A percentile compares a stretch with the other conserved stretches of the same genome.
phyloP scores from a whole-genome alignment of 2,888 invertebrate species.

The Epistrophella euchroma region DNA sequence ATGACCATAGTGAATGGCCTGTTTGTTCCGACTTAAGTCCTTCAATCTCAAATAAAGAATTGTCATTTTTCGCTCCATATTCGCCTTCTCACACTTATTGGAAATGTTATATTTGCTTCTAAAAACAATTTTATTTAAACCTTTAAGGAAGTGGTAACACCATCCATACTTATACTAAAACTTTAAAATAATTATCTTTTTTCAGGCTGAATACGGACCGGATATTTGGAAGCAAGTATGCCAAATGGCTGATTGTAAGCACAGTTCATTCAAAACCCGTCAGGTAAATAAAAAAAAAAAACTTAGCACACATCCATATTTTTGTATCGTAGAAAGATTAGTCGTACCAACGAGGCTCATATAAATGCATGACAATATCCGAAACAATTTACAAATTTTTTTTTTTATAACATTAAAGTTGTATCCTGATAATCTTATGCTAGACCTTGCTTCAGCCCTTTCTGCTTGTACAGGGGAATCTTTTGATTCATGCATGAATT shows the following conservation, averaged over 20 bases:
- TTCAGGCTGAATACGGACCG: conserved; percentile 89
- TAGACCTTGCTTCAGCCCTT: conserved; percentile 90
- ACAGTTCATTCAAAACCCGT: conserved; percentile 91
- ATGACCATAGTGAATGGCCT: too few relatives aligned
- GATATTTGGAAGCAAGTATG: conserved; percentile 90
- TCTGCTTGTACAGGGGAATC: conserved; percentile 87
- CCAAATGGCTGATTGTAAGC: conserved; percentile 89
- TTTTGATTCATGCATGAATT: conserved; percentile 92
- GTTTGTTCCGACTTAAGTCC: too few relatives aligned
- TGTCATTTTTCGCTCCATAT: too few relatives aligned
- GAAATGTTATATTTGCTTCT: too few relatives aligned
- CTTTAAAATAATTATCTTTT: conserved; percentile 15
- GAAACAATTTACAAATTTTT: neutral
- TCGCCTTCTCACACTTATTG: too few relatives aligned
- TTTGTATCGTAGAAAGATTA: too few relatives aligned
- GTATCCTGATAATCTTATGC: conserved; percentile 92
- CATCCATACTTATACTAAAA: neutral
- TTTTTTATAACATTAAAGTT: conserved; percentile 82
- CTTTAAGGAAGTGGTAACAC: too few relatives aligned
- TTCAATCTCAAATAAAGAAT: too few relatives aligned
- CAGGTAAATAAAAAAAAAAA: conserved; percentile 85
- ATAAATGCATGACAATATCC: too few relatives aligned
- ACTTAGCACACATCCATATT: too few relatives aligned
- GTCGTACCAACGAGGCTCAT: too few relatives aligned
- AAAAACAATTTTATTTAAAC: too few relatives aligned